Conservation (phyloP, 2,113 vertebrate genomes). For the Heptranchias perlo region DNA sequence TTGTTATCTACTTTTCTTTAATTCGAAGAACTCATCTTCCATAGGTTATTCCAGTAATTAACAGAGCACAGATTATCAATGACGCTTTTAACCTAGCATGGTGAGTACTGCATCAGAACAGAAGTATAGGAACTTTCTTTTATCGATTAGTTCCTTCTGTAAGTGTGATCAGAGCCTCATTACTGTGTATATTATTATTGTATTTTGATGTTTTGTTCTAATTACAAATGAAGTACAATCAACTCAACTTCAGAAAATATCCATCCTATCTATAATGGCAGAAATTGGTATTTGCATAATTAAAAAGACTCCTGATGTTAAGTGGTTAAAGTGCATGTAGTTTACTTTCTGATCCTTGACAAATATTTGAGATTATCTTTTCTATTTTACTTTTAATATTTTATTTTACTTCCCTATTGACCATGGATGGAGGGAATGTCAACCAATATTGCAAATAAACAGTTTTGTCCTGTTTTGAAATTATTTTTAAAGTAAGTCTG, state of each 20-base stretch:
- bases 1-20: not conserved
- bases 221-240: not conserved
- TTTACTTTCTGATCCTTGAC: not conserved
- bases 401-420: not conserved
- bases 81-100: slow-evolving; percentile 55
- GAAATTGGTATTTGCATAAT: not conserved
- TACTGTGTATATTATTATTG: too few relatives aligned
- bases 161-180: not conserved
- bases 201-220: not conserved
- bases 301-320: not conserved
- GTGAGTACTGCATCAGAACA: slow-evolving; percentile 52
- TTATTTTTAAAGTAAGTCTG: not conserved
- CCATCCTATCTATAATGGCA: not conserved
- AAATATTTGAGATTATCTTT: not conserved
- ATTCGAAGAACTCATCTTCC: slow-evolving; percentile 40
- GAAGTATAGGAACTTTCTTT: not conserved
- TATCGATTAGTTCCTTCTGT: not conserved
- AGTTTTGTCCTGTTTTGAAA: not conserved
- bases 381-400: not conserved
- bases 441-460: not conserved
- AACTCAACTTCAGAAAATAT: not conserved
- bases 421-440: not conserved
- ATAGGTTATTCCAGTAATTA: slow-evolving; percentile 57
- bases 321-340: not conserved
- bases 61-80: slow-evolving; percentile 58